Conservation (phyloP, 2,797 vertebrate species). For the Falco biarmicus region DNA sequence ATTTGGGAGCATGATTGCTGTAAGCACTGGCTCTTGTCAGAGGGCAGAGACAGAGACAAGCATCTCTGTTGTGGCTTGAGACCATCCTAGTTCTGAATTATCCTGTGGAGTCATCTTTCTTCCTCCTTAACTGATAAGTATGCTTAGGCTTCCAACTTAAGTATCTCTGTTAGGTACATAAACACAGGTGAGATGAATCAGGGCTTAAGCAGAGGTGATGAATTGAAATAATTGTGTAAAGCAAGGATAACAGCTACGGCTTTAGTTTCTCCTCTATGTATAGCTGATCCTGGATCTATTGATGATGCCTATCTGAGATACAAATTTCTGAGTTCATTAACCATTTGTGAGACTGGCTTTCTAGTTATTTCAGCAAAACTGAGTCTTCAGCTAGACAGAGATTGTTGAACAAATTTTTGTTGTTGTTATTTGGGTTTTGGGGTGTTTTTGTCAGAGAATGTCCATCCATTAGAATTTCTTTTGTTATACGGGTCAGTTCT, state of each 20-base stretch:
- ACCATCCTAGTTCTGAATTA: background rate
- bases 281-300: background rate
- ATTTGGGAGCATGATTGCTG: background rate
- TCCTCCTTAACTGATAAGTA: background rate
- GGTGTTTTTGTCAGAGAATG: background rate
- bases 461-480: background rate
- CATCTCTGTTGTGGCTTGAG: background rate
- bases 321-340: background rate
- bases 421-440: background rate
- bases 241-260: background rate
- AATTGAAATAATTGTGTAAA: background rate
- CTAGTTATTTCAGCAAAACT: background rate
- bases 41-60: background rate
- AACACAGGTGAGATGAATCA: background rate
- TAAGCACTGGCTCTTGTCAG: background rate
- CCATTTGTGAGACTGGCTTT: background rate
- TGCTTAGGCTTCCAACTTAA: background rate
- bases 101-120: background rate
- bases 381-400: background rate
- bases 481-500: background rate
- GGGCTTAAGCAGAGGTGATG: background rate
- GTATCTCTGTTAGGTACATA: background rate
- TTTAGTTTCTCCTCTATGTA: background rate
- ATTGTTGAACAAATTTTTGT: background rate
- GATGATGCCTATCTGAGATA: background rate